Evolutionary conservation across 1,140 invertebrate genomes (phyloP).

Genomic region (Eriosoma lanigerum): DNA sequence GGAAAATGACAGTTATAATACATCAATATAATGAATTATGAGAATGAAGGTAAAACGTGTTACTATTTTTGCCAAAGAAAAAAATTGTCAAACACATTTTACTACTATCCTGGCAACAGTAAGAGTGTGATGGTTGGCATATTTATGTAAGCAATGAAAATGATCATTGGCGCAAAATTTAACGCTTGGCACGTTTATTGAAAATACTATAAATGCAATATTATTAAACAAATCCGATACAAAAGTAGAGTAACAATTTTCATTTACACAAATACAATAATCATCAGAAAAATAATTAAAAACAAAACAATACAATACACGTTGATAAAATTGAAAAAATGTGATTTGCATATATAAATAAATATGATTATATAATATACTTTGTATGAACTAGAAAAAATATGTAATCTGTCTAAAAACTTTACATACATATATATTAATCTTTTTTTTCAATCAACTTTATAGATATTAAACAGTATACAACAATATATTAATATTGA

Average conservation of each 20-base stretch:
- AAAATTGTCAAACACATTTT: background rate
- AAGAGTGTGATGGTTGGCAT: background rate
- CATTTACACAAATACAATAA: background rate
- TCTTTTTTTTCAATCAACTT: too few relatives aligned
- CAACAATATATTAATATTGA: too few relatives aligned
- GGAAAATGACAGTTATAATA: background rate
- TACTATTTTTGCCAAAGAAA: background rate
- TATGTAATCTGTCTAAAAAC: too few relatives aligned
- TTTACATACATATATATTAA: too few relatives aligned
- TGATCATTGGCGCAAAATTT: slow-evolving; percentile 6
- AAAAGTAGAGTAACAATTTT: background rate
- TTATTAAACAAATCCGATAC: background rate
- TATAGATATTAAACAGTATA: too few relatives aligned
- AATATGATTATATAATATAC: too few relatives aligned
- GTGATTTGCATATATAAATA: background rate
- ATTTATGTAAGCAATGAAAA: slow-evolving; percentile 11
- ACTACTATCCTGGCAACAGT: slow-evolving; percentile 19
- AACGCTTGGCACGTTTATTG: slow-evolving; percentile 24
- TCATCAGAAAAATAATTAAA: background rate
- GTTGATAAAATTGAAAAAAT: too few relatives aligned
- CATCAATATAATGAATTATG: background rate
- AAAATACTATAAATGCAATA: background rate
- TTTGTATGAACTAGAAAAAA: too few relatives aligned
- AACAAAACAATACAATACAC: too few relatives aligned
- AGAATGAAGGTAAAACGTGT: background rate